Percentiles rank a stretch among this genome's conserved stretches.
Evolutionary conservation across 2,797 vertebrate genomes (phyloP).

Genomic region (Ceryle rudis): DNA sequence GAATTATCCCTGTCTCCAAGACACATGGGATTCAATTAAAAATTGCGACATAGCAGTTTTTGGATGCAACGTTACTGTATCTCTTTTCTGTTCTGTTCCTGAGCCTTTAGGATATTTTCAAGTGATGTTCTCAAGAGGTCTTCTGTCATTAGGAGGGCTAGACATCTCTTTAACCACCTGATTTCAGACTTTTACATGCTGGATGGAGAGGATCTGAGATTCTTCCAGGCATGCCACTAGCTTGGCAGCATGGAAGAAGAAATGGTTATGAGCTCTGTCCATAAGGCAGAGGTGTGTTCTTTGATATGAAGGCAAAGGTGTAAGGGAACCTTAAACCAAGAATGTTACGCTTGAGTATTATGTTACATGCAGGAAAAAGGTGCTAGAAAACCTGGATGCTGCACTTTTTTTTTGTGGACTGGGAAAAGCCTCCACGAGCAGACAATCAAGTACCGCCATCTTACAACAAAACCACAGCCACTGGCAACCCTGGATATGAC

Average conservation of each 20-base stretch:
- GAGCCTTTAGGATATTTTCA: not conserved
- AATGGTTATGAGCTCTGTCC: not conserved
- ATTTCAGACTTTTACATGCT: not conserved
- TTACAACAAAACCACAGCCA: not conserved
- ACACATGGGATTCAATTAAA: slow-evolving; percentile 18
- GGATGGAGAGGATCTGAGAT: not conserved
- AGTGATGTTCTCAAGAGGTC: not conserved
- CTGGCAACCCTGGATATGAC: not conserved
- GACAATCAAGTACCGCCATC: not conserved
- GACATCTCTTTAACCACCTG: not conserved
- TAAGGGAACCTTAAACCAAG: not conserved
- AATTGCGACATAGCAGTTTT: not conserved
- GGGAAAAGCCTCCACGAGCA: not conserved
- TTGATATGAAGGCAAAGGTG: not conserved
- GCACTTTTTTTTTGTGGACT: not conserved
- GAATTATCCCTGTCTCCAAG: not conserved
- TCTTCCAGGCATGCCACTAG: not conserved
- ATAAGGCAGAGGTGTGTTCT: not conserved
- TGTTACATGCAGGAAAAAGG: not conserved
- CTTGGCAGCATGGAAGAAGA: not conserved
- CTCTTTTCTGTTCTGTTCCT: not conserved
- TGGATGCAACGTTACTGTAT: not conserved
- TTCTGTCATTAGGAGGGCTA: not conserved
- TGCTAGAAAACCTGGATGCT: not conserved
- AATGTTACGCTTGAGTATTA: not conserved